These are phyloP conservation scores for Xenopus borealis DNA, from an alignment of 2,113 vertebrate genomes.

Conservation along the genomic window DNA sequence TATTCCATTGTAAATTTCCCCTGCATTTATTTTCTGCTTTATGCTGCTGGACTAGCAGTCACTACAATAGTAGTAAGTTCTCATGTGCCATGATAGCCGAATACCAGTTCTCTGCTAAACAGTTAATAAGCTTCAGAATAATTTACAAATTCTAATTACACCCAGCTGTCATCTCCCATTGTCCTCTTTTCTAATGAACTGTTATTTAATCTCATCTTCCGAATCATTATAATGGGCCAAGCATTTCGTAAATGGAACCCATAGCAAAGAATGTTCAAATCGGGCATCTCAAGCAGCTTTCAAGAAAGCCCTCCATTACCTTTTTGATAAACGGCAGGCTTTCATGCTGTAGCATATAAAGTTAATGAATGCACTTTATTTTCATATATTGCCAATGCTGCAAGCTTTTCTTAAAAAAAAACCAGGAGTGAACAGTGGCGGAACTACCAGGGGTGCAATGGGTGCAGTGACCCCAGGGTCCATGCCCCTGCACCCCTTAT, in stretches of 20 bases:
- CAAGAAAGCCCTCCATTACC: not conserved
- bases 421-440: too few species aligned
- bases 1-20: too few species aligned
- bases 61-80: too few species aligned
- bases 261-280: not conserved
- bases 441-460: too few species aligned
- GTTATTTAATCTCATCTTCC: conserved; percentile 14
- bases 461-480: too few species aligned
- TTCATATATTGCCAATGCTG: not conserved
- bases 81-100: conserved; percentile 1
- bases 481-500: too few species aligned
- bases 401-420: not conserved
- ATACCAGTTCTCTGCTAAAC: not conserved
- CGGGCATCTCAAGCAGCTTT: not conserved
- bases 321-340: conserved; percentile 1
- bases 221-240: conserved; percentile 7
- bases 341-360: not conserved
- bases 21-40: too few species aligned
- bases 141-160: conserved; percentile 23
- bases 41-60: too few species aligned
- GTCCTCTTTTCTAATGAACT: not conserved
- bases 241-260: not conserved
- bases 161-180: conserved; percentile 17
- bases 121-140: conserved; percentile 3
- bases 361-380: conserved; percentile 5